These are phyloP conservation scores for Philaenus spumarius DNA, from an alignment of 1,140 invertebrate species.

Conservation along the genomic window DNA sequence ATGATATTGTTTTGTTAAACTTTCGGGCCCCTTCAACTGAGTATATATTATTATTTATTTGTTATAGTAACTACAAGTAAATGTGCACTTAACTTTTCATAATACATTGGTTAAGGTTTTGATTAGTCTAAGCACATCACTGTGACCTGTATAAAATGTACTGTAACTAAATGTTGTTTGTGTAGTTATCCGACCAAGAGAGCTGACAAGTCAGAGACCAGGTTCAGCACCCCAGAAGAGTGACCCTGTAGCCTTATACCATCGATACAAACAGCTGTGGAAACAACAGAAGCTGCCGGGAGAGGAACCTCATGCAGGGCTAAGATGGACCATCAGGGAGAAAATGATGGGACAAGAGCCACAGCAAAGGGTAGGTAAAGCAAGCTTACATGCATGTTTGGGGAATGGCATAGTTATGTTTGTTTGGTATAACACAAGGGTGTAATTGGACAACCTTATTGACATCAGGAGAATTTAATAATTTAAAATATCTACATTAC, in stretches of 20 bases:
- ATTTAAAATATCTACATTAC: too few species aligned
- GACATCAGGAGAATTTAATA: too few species aligned
- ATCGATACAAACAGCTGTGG: conserved; percentile 66
- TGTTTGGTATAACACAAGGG: too few species aligned
- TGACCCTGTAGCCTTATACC: conserved; percentile 66
- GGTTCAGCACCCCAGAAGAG: conserved; percentile 18
- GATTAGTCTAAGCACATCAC: background rate
- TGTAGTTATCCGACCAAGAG: conserved; percentile 46
- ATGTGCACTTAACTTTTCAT: too few species aligned
- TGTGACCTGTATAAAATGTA: background rate
- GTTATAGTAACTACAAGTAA: too few species aligned
- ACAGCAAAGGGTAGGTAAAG: conserved; percentile 35
- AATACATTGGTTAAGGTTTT: too few species aligned
- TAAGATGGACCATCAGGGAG: conserved; percentile 55
- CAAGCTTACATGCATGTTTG: too few species aligned
- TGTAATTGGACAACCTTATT: too few species aligned
- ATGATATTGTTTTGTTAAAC: too few species aligned
- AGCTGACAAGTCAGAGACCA: conserved; percentile 32
- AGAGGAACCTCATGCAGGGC: conserved; percentile 49
- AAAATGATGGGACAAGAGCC: conserved; percentile 47
- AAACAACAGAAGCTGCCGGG: conserved; percentile 63
- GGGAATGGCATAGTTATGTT: too few species aligned
- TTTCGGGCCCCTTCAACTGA: too few species aligned
- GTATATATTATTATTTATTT: too few species aligned
- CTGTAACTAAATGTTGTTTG: conserved; percentile 12